Evolutionary conservation across 2,888 invertebrate species (phyloP).

Genomic region (Eristalinus sepulchralis): DNA sequence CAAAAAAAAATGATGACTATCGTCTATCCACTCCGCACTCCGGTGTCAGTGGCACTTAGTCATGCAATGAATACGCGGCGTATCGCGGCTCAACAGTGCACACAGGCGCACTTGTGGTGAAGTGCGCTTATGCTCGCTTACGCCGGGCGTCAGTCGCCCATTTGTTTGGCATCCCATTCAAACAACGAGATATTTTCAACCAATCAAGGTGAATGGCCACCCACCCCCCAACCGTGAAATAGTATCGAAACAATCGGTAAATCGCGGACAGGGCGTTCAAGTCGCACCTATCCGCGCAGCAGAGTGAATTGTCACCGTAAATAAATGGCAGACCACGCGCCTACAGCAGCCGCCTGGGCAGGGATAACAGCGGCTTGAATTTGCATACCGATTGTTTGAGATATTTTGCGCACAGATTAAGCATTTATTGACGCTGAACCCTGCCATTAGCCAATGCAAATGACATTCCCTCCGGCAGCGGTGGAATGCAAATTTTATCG

Average conservation of each 20-base stretch:
- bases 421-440: background rate
- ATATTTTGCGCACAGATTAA: background rate
- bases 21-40: constrained; percentile 16
- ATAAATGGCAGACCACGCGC: constrained; percentile 11
- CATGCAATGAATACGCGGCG: constrained; percentile 58
- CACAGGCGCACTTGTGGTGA: background rate
- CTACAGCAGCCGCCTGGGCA: background rate
- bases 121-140: constrained; percentile 9
- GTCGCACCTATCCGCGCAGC: constrained; percentile 45
- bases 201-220: constrained; percentile 66
- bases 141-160: background rate
- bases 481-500: background rate
- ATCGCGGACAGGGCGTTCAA: constrained; percentile 21
- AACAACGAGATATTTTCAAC: constrained; percentile 17
- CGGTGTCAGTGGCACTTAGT: constrained; percentile 20
- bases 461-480: background rate
- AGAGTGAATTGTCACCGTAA: constrained; percentile 40
- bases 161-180: background rate
- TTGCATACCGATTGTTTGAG: constrained; percentile 38
- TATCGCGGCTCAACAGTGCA: background rate
- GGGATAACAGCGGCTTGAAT: background rate
- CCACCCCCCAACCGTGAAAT: background rate
- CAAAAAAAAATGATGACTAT: background rate
- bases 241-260: background rate
- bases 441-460: background rate